These are phyloP conservation scores for Rhinoderma darwinii DNA, from an alignment of 2,113 vertebrate genomes.

Conservation along the genomic window DNA sequence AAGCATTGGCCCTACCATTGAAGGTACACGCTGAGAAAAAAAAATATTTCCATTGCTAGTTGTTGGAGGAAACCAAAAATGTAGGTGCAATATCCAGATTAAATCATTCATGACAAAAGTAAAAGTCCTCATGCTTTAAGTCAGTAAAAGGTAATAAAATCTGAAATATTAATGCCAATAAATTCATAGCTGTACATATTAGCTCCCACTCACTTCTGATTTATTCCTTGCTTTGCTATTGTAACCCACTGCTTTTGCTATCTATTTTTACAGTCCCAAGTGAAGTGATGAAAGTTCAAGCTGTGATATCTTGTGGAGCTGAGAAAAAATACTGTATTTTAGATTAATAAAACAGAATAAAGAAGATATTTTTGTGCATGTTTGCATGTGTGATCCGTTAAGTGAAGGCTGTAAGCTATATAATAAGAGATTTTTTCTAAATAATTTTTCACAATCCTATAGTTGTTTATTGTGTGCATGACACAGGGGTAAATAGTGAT, in stretches of 20 bases:
- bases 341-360: neutral
- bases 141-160: neutral
- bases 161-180: neutral
- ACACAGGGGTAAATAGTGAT: too few relatives aligned
- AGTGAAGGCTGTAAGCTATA: neutral
- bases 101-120: neutral
- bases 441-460: too few relatives aligned
- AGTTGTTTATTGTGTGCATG: too few relatives aligned
- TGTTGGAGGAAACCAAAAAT: neutral
- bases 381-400: neutral
- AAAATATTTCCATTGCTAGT: neutral
- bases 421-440: too few relatives aligned
- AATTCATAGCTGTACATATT: neutral
- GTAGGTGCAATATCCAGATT: neutral
- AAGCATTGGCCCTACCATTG: too few relatives aligned
- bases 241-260: neutral
- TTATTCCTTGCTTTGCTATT: neutral
- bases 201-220: too few relatives aligned
- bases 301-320: conserved; percentile 1
- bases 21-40: neutral
- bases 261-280: conserved; percentile 1
- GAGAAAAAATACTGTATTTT: neutral
- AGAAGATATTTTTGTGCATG: neutral
- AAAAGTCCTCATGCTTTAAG: neutral
- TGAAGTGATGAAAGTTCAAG: neutral